A percentile compares a stretch with the other conserved stretches of the same genome.
phyloP scores from a whole-genome alignment of 2,113 vertebrate genomes.

The Protomyctophum bolini region DNA sequence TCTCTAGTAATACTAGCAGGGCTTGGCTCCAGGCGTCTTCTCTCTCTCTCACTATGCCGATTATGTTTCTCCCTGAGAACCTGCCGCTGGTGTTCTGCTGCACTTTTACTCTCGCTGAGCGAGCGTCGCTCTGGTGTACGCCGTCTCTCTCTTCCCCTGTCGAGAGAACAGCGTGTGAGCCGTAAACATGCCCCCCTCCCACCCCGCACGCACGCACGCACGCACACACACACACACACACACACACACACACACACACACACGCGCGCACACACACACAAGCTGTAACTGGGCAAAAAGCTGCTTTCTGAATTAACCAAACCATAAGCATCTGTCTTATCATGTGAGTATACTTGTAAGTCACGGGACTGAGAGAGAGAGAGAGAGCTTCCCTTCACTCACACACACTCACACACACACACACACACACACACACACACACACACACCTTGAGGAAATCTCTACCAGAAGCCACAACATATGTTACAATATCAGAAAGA shows the following conservation, averaged over 20 bases:
- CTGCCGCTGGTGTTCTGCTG: slow-evolving; percentile 55
- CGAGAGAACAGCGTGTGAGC: background rate
- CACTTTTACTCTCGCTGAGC: slow-evolving; percentile 69
- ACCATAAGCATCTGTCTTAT: slow-evolving; percentile 65
- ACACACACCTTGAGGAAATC: slow-evolving; percentile 60
- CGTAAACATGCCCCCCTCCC: slow-evolving; percentile 4
- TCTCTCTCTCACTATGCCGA: slow-evolving; percentile 51
- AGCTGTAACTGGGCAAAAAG: slow-evolving; percentile 78
- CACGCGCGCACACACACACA: slow-evolving; percentile 4
- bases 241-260: slow-evolving; percentile 5
- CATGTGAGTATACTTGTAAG: slow-evolving; percentile 57
- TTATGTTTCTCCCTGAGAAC: slow-evolving; percentile 71
- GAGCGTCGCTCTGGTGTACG: slow-evolving; percentile 47
- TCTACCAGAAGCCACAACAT: slow-evolving; percentile 44
- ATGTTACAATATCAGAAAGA: slow-evolving; percentile 39
- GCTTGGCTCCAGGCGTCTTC: slow-evolving; percentile 58
- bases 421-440: too few relatives aligned
- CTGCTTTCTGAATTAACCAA: slow-evolving; percentile 62
- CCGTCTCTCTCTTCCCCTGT: slow-evolving; percentile 65
- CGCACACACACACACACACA: background rate
- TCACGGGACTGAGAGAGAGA: slow-evolving; percentile 53
- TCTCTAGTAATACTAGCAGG: slow-evolving; percentile 29
- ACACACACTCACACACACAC: too few relatives aligned
- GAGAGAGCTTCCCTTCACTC: slow-evolving; percentile 48
- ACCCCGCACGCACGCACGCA: background rate